Conservation (phyloP, 2,113 vertebrate species). For the Meriones unguiculatus region DNA sequence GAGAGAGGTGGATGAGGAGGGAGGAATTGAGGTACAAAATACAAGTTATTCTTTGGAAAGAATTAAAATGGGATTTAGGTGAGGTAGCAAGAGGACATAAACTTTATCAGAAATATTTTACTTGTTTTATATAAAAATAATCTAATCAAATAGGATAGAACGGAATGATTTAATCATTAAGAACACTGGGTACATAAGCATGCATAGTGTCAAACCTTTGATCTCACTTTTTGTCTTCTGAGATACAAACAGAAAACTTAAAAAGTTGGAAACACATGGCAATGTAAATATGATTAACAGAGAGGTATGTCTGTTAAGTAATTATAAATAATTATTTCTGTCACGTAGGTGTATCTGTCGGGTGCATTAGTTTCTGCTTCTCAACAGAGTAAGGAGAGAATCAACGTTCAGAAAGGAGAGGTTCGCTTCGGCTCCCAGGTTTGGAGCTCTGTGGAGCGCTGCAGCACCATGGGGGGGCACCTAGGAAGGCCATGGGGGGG, state of each 20-base stretch:
- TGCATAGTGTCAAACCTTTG: not conserved
- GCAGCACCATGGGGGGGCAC: not conserved
- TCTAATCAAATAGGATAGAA: conserved; percentile 1
- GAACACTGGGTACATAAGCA: not conserved
- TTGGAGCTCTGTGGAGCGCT: not conserved
- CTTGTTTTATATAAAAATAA: conserved; percentile 52
- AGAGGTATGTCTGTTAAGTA: not conserved
- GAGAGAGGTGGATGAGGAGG: not conserved
- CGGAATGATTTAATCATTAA: conserved; percentile 16
- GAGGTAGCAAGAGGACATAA: not conserved
- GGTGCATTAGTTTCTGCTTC: not conserved
- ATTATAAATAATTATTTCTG: not conserved
- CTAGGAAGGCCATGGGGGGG: too few species aligned
- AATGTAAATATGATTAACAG: not conserved
- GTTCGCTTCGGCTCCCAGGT: not conserved
- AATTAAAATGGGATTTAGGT: not conserved
- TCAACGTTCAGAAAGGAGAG: not conserved
- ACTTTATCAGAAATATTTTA: conserved; percentile 19
- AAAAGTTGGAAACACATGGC: not conserved
- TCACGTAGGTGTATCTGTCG: not conserved
- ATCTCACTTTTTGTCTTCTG: not conserved
- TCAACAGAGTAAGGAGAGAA: not conserved
- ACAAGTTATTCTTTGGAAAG: not conserved
- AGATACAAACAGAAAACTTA: not conserved
- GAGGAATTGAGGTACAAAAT: not conserved